These are phyloP conservation scores for Brachionus asplanchnoidis DNA, from an alignment of 1,140 invertebrate genomes.

Conservation along the genomic window DNA sequence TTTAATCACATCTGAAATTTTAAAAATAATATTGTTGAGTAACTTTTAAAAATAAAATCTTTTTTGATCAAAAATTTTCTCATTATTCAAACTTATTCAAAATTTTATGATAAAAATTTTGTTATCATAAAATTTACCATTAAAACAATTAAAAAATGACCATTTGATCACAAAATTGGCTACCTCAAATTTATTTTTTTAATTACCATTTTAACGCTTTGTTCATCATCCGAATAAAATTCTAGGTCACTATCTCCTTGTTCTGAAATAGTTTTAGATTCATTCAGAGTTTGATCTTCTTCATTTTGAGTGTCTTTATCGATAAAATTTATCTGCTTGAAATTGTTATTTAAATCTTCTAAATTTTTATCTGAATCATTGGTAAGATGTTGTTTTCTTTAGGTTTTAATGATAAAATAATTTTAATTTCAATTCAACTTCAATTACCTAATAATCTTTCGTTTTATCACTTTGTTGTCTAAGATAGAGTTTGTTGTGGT, in stretches of 20 bases:
- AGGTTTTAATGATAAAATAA: neutral
- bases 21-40: too few species aligned
- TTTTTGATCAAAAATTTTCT: too few species aligned
- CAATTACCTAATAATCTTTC: conserved; percentile 5
- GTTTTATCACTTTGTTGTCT: conserved; percentile 16
- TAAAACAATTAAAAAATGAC: too few species aligned
- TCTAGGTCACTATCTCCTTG: neutral
- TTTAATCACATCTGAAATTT: too few species aligned
- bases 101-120: neutral
- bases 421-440: neutral
- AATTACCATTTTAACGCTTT: conserved; percentile 21
- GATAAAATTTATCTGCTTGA: neutral
- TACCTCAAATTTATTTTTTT: neutral
- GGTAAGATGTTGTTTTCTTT: neutral
- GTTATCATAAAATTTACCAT: too few species aligned
- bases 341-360: neutral
- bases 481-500: conserved; percentile 10
- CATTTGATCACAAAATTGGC: too few species aligned
- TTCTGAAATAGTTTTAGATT: neutral
- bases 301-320: neutral
- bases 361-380: neutral
- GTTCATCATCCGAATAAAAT: conserved; percentile 4
- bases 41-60: neutral
- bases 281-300: neutral
- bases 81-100: neutral